These are phyloP conservation scores for Coptodon bakossiorum DNA, from an alignment of 2,113 vertebrate species.

Conservation along the genomic window DNA sequence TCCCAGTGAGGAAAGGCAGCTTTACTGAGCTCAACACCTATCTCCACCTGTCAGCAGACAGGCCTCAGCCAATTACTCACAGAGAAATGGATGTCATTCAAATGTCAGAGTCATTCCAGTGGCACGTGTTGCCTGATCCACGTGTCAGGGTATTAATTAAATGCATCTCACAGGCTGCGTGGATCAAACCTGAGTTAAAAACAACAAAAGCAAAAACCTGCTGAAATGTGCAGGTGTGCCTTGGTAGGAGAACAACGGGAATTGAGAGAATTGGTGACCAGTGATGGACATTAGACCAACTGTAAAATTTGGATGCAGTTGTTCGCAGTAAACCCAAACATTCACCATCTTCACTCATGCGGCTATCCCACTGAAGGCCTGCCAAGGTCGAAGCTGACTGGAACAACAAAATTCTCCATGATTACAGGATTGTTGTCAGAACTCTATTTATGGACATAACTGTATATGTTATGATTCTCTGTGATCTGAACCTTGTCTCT, in stretches of 20 bases:
- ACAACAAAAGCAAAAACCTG: not conserved
- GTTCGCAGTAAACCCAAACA: not conserved
- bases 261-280: not conserved
- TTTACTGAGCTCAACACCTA: not conserved
- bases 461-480: not conserved
- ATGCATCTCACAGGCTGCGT: not conserved
- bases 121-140: not conserved
- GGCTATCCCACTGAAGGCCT: not conserved
- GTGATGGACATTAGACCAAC: not conserved
- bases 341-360: not conserved
- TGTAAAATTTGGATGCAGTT: not conserved
- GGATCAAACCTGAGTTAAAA: not conserved
- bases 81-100: constrained; percentile 45
- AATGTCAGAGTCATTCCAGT: constrained; percentile 29
- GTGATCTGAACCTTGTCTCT: not conserved
- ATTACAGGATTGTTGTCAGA: not conserved
- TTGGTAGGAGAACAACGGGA: not conserved
- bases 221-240: not conserved
- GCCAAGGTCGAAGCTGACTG: not conserved
- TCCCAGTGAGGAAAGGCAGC: not conserved
- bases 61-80: constrained; percentile 38
- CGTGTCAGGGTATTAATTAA: constrained; percentile 15
- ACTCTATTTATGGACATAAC: not conserved
- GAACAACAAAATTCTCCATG: not conserved
- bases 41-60: not conserved